phyloP scores from a whole-genome alignment of 2,113 vertebrate species.

The Alces alces region DNA sequence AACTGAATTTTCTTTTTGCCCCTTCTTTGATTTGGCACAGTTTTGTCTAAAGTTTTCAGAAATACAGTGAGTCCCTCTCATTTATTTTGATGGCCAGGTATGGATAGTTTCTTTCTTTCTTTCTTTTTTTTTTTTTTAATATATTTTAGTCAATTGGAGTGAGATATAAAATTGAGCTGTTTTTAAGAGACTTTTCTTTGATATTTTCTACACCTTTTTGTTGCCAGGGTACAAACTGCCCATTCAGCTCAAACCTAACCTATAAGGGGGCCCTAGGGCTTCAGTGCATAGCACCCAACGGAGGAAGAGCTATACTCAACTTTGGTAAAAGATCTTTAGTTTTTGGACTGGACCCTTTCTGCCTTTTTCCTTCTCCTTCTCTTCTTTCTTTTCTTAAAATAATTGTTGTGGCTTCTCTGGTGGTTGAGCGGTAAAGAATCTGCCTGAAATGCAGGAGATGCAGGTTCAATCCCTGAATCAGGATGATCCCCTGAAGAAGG shows the following conservation, averaged over 20 bases:
- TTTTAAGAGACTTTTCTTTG: not conserved
- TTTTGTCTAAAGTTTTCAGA: not conserved
- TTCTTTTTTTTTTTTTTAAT: too few species aligned
- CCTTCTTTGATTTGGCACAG: not conserved
- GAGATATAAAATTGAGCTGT: not conserved
- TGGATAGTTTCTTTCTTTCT: not conserved
- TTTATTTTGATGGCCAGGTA: not conserved
- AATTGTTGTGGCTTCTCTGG: not conserved
- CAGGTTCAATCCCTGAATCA: not conserved
- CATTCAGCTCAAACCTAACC: not conserved
- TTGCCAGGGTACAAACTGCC: not conserved
- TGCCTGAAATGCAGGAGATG: not conserved
- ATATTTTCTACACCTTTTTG: not conserved
- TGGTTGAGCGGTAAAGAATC: not conserved
- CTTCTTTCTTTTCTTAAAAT: not conserved
- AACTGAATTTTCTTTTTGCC: not conserved
- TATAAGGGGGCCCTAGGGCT: not conserved
- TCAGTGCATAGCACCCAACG: rapidly evolving
- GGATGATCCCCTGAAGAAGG: not conserved
- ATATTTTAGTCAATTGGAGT: not conserved
- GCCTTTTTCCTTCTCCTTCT: not conserved
- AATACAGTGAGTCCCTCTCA: not conserved
- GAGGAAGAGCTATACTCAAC: not conserved
- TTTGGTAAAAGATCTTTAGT: not conserved
- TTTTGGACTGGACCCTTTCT: not conserved